phyloP scores from a whole-genome alignment of 2,888 invertebrate species.

The Drosophila infuscata region DNA sequence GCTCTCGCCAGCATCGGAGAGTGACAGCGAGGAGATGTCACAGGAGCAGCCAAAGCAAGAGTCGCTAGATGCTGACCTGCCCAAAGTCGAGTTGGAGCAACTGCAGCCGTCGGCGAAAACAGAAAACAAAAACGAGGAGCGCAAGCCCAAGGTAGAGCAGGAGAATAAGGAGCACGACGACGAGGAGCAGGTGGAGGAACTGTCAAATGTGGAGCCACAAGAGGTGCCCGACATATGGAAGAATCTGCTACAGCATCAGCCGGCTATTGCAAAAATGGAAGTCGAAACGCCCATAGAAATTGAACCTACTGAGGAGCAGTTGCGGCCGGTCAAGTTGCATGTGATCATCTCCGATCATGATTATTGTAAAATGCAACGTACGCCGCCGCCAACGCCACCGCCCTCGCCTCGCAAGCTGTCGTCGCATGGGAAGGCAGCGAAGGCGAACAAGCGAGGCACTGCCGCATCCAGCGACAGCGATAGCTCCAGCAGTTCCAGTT shows the following conservation, averaged over 20 bases:
- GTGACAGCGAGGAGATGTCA: conserved; percentile 58
- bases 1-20: conserved; percentile 83
- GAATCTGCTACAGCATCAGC: conserved; percentile 79
- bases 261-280: conserved; percentile 15
- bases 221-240: conserved; percentile 82
- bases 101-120: conserved; percentile 5
- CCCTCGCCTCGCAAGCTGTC: conserved; percentile 44
- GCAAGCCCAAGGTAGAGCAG: conserved; percentile 14
- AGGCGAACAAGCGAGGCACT: conserved; percentile 50
- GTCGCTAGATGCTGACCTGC: conserved; percentile 2
- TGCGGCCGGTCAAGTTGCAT: conserved; percentile 85
- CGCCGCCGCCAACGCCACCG: conserved; percentile 47
- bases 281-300: conserved; percentile 31
- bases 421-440: conserved; percentile 13
- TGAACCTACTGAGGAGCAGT: conserved; percentile 44
- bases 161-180: conserved; percentile 26
- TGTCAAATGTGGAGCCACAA: conserved; percentile 26
- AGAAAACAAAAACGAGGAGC: conserved; percentile 28
- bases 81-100: conserved; percentile 18
- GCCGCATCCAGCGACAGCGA: conserved; percentile 85
- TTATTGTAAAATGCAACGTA: conserved; percentile 87
- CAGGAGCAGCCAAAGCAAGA: conserved; percentile 8
- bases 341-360: conserved; percentile 91
- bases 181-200: conserved; percentile 3
- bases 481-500: conserved; percentile 89